Base-by-base conservation (phyloP, 1,140 invertebrate species). In the Papilio dardanus region DNA sequence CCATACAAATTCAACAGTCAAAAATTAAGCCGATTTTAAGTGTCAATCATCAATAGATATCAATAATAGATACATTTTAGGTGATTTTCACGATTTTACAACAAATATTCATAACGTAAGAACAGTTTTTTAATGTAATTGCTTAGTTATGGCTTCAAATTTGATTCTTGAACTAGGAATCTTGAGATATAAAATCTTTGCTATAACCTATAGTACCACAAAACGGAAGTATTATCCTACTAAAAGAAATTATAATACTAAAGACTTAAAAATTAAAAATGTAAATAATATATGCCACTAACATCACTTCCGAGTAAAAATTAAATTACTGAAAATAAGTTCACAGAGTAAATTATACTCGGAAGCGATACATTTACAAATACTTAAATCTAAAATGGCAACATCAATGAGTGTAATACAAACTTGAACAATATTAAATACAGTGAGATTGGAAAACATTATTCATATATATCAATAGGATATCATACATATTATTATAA, bases 241-340 rank as follows among this genome's bases (percentile, higher is more conserved):
- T 16, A 62, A 37, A 62, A 62, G 14, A 28, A 62, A 54, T 16
- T 62, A 12, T 62, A 62, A 62, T 62, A 62, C 30, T 28, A n/a
- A 46, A 62, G 54, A 28, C 12, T 62, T 30, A 62, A 62, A 62
- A 62, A 62, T 24, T 10, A 54, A 24, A 24, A 54, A 21, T 21
- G 21, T 24, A 54, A 54, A 54, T n/a, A n/a, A n/a, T 54, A 58
- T 46, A 62, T 62, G 10, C 21, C 28, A 10, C 21, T 62, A 28
- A 62, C 54, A 62, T 62, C 54, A 62, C 54, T 62, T 62, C 54
- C 24, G 14, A 62, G 54, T 62, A 62, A 62, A 62, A 62, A 28
- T 62, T 62, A 54, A 54, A 54, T 21, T 3, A 28, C 3, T 62
- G 21, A 28, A 62, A 24, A 24, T 2, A 24, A 24, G 21, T 54